Percentiles rank a stretch among this genome's conserved stretches.
phyloP scores from a whole-genome alignment of 2,797 vertebrate species.

The Ataeniobius toweri region DNA sequence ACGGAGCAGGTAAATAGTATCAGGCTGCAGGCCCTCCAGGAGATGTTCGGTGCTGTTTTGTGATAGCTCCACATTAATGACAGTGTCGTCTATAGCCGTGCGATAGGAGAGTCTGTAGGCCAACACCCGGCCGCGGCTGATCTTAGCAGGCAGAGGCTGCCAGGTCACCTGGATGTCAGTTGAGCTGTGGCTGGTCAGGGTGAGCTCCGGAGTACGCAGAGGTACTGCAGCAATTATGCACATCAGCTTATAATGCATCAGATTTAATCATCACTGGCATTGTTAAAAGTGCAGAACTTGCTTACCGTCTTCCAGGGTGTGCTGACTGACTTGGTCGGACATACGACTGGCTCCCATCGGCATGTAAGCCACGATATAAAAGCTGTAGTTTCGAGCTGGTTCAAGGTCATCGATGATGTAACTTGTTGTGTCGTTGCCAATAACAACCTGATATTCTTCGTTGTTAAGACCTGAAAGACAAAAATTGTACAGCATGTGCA shows the following conservation, averaged over 20 bases:
- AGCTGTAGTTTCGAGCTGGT: slow-evolving; percentile 93
- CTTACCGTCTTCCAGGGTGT: slow-evolving; percentile 96
- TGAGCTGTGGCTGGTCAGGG: slow-evolving; percentile 90
- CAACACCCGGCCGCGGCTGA: slow-evolving; percentile 88
- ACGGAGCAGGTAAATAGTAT: slow-evolving; percentile 92
- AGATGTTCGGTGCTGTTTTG: slow-evolving; percentile 83
- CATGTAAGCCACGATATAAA: slow-evolving; percentile 98
- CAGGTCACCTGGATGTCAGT: slow-evolving; percentile 92
- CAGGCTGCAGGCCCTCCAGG: slow-evolving; percentile 85
- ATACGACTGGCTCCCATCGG: slow-evolving; percentile 98
- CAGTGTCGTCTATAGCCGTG: slow-evolving; percentile 83
- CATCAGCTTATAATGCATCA: slow-evolving; percentile 1
- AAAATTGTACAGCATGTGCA: slow-evolving; percentile 12
- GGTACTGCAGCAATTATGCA: slow-evolving; percentile 82
- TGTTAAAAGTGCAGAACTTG: slow-evolving; percentile 58
- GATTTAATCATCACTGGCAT: neutral
- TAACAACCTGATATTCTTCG: slow-evolving; percentile 97
- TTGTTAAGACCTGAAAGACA: slow-evolving; percentile 90
- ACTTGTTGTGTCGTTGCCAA: slow-evolving; percentile 97
- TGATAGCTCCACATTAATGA: slow-evolving; percentile 87
- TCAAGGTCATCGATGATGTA: slow-evolving; percentile 96
- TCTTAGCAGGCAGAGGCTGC: slow-evolving; percentile 89
- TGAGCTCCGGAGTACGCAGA: slow-evolving; percentile 93
- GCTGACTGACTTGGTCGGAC: slow-evolving; percentile 95
- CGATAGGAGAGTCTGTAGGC: slow-evolving; percentile 90